Evolutionary conservation across 2,113 vertebrate genomes (phyloP), one percentile per base, ranked within the genome.

Genomic region (Campylomormyrus numenius): DNA sequence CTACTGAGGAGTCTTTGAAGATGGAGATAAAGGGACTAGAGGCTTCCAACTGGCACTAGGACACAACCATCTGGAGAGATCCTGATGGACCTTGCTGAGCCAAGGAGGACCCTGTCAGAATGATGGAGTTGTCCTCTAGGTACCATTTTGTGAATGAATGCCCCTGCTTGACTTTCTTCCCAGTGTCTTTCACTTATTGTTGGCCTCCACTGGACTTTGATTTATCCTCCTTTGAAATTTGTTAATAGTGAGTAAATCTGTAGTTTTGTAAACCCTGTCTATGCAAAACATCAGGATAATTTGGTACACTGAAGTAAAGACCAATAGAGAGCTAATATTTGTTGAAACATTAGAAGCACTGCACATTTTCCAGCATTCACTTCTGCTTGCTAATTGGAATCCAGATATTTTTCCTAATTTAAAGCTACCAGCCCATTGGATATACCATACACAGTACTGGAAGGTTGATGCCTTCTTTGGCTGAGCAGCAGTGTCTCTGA

Each of bases 11-110:
- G 62, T 45, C 84, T 19, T 46, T 27, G 66, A 31, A 50, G 90
- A 90, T 88, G 87, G 89, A 93, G 93, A 95, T 94, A 94, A 95
- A 95, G 93, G 90, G 93, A 89, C 86, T 92, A 89, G 89, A 94
- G 93, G 93, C 92, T 91, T 93, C 93, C 92, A 92, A 91, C 93
- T 52, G 90, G 90, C 92, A 93, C 87, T 70, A 53, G 91, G 92
- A 93, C 80, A 74, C 85, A 90, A 91, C 93, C 93, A 95, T 95
- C 93, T 93, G 94, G 94, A 94, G 90, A 92, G 94, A 91, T 92
- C 92, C 92, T 90, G 74, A 89, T 88, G 91, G 45, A 91, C 89
- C 89, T 89, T 88, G 92, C 93, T 91, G 91, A 85, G 90, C 89
- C 88, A 90, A 80, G 58, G 90, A 89, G 91, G 90, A 70, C 56